Conservation (phyloP, 2,797 vertebrate species). For the Dendrocincla fuliginosa region DNA sequence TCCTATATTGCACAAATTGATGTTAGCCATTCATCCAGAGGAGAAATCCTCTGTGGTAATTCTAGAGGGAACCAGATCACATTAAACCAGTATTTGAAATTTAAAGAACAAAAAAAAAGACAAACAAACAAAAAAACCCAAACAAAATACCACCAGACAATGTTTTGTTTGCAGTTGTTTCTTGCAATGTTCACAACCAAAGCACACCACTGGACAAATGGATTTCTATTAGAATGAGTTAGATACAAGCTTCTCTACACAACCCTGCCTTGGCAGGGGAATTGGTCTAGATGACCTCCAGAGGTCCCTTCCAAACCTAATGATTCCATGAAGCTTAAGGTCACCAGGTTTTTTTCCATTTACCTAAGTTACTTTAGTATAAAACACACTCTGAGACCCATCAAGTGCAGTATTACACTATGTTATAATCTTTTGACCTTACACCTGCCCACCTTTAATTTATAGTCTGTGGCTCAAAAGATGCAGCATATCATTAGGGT, state of each 20-base stretch:
- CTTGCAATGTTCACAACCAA: background rate
- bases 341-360: background rate
- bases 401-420: background rate
- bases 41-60: conserved; percentile 7
- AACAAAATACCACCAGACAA: background rate
- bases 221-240: conserved; percentile 11
- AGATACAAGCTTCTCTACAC: background rate
- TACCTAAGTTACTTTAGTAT: background rate
- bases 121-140: too few relatives aligned
- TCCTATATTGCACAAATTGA: background rate
- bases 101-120: background rate
- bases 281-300: background rate
- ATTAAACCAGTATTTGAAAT: conserved; percentile 5
- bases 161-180: conserved; percentile 5
- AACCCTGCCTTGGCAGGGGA: background rate
- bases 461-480: background rate
- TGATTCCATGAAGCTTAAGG: background rate
- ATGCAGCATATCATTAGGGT: background rate
- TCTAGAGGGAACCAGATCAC: background rate
- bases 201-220: conserved; percentile 7
- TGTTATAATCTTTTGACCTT: background rate
- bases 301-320: background rate
- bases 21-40: background rate
- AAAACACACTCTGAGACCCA: background rate
- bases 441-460: background rate